Base-by-base conservation (phyloP, 1,140 invertebrate species). In the Drosophila parvula region DNA sequence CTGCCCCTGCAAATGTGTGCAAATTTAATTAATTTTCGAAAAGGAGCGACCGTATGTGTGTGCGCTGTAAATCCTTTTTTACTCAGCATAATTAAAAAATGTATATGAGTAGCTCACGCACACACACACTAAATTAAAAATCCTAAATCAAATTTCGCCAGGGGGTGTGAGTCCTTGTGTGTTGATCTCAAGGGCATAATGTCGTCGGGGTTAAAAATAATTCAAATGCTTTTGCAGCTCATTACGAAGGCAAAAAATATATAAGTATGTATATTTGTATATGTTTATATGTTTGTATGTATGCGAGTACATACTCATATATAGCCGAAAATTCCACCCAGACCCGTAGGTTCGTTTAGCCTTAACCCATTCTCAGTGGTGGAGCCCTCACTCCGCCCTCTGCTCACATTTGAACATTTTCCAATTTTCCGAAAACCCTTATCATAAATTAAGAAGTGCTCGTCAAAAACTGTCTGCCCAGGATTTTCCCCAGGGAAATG, bases 181-280 rank as follows among this genome's bases (percentile, higher is more conserved):
- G 68, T 65, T 80, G 70, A 80, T 91, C 90, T 91, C 90, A 91
- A 86, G 90, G 90, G 90, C 90, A 91, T 90, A 91, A 86, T 91
- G 90, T 91, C 90, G 90, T 91, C 81, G 89, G 88, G 88, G 88
- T 90, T 90, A 90, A 90, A 89, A 90, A 90, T 90, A 90, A 90
- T 90, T 89, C 84, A 89, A 89, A 89, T 84, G 85, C 83, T 89
- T 88, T 88, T 79, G 83, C 85, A 89, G 85, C 84, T 89, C 84
- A 89, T 89, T 89, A 89, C 85, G 84, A 81, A 83, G 74, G 50
- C 51, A 81, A 65, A 65, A 30, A 48, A 30, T 41, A 48, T 40
- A 48, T 34, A 22, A 11, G 30, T 68, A 22, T 36, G 14, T 53
- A 14, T 18, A 8, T n/a, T n/a, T n/a, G n/a, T n/a, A n/a, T n/a